These are phyloP conservation scores for Meghimatium bilineatum DNA, from an alignment of 2,888 invertebrate species.

Conservation along the genomic window DNA sequence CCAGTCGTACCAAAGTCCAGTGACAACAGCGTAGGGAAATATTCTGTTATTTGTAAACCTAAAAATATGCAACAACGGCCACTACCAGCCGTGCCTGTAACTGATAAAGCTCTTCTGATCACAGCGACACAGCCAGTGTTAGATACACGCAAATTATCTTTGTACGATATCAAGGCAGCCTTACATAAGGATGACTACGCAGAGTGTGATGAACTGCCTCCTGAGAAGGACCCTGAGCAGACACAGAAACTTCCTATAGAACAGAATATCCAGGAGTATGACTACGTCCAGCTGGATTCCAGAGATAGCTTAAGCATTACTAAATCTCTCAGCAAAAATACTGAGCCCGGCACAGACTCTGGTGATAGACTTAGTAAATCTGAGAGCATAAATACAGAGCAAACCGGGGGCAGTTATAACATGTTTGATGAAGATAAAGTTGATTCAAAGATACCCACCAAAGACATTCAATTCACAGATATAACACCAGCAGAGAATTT, in stretches of 20 bases:
- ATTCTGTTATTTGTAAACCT: constrained; percentile 1
- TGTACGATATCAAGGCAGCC: constrained; percentile 40
- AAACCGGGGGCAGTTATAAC: neutral
- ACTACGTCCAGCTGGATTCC: constrained; percentile 89
- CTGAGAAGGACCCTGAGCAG: constrained; percentile 2
- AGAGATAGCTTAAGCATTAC: constrained; percentile 77
- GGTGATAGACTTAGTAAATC: neutral
- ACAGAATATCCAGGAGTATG: constrained; percentile 89
- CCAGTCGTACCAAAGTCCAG: constrained; percentile 60
- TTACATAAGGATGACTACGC: constrained; percentile 48
- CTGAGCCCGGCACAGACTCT: neutral
- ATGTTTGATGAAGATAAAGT: neutral
- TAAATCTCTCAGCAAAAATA: constrained; percentile 7
- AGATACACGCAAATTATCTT: constrained; percentile 34
- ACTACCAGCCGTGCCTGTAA: constrained; percentile 72
- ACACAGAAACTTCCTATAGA: neutral
- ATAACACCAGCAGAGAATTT: neutral
- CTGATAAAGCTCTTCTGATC: constrained; percentile 56
- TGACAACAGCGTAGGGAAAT: constrained; percentile 19
- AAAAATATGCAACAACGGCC: constrained; percentile 82
- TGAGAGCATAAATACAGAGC: neutral
- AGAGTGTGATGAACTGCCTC: constrained; percentile 39
- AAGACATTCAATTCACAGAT: neutral
- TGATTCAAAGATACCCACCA: neutral
- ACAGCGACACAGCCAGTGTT: neutral